phyloP scores from a whole-genome alignment of 2,113 vertebrate genomes.

The Triplophysa rosa region DNA sequence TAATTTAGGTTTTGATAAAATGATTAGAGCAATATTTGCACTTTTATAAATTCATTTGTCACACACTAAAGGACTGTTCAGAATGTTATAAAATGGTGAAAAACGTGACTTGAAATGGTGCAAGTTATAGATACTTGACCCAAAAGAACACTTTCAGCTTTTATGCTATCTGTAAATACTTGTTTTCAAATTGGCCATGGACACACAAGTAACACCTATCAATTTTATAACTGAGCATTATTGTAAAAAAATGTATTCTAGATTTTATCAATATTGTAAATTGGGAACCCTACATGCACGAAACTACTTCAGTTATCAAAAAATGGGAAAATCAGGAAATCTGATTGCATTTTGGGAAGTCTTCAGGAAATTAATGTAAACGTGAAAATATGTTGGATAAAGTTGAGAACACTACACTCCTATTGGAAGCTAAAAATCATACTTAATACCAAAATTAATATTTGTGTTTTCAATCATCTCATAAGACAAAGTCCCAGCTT shows the following conservation, averaged over 20 bases:
- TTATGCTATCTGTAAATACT: not conserved
- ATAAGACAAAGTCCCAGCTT: constrained; percentile 37
- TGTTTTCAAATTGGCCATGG: not conserved
- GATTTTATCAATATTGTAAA: not conserved
- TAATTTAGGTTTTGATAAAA: too few relatives aligned
- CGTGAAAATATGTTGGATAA: too few relatives aligned
- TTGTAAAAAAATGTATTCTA: not conserved
- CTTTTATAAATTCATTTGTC: too few relatives aligned
- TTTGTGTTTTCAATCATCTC: not conserved
- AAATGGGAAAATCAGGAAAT: not conserved
- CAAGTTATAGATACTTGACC: not conserved
- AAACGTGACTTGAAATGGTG: too few relatives aligned
- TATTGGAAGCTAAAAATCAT: too few relatives aligned
- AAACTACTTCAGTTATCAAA: not conserved
- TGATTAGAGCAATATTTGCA: too few relatives aligned
- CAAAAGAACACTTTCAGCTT: not conserved
- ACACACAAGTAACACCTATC: not conserved
- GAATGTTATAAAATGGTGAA: too few relatives aligned
- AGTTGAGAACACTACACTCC: too few relatives aligned
- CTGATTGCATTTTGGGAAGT: too few relatives aligned
- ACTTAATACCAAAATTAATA: not conserved
- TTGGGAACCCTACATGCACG: not conserved
- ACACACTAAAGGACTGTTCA: too few relatives aligned
- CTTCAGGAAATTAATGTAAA: too few relatives aligned
- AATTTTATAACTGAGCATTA: too few relatives aligned